Base-by-base conservation (phyloP, 2,888 invertebrate species). In the Clusia tigrina region DNA sequence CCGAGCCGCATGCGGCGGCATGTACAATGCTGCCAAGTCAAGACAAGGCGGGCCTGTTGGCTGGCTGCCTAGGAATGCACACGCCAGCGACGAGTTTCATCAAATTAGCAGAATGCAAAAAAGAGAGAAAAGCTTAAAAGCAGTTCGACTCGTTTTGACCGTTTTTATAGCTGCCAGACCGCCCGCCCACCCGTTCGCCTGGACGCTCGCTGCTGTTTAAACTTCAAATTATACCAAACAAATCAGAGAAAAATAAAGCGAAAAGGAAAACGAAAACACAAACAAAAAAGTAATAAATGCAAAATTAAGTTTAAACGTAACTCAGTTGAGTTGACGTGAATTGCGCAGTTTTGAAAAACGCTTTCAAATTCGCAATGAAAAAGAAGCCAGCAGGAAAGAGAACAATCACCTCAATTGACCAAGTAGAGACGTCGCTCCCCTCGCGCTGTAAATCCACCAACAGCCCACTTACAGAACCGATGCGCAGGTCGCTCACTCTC, bases 271-370 rank as follows among this genome's bases (percentile, higher is more conserved):
- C 10, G 3, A 54, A 54, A 54, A 52, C 3, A 17, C 18, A 52
- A 52, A 52, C 3, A 54, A 54, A 12, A 54, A 24, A 54, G n/a
- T 9, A 23, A 54, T 5, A 15, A 26, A 23, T 15, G 3, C 20
- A 18, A 18, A 55, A 55, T 20, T 23, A 38, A 55, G 18, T 22
- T 9, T 55, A 37, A 57, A 58, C 48, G 48, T 46, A 25, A 58
- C 51, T 58, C 26, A 58, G 26, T 6, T 20, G 22, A 58, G n/a
- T 26, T 20, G 32, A 17, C 24, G 23, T 18, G 51, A 58, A 58
- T 58, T 58, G 58, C 58, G 58, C 58, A 58, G 58, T 57, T 58
- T 24, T 22, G 15, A 42, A 57, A 25, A 25, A 18, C 20, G 37
- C 12, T 42, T n/a, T 37, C 17, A 37, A 17, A 32, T 17, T 12